A percentile compares a stretch with the other conserved stretches of the same genome.
Conservation (phyloP, 2,113 vertebrate genomes). For the Lepisosteus osseus region DNA sequence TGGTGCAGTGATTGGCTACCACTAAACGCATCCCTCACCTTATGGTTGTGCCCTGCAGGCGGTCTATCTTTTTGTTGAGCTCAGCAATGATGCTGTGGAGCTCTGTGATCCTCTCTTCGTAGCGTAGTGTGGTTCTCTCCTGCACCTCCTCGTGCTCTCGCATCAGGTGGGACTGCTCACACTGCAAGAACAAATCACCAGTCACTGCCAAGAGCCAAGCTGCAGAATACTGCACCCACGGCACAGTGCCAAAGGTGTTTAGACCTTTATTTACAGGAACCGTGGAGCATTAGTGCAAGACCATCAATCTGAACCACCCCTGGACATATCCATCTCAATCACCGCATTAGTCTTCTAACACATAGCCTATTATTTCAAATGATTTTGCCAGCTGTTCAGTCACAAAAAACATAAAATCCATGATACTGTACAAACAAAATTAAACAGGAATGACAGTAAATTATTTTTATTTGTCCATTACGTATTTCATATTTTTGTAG, state of each 20-base stretch:
- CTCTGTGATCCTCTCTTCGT: constrained; percentile 81
- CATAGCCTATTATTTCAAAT: background rate
- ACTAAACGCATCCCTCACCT: constrained; percentile 45
- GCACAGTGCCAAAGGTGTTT: too few species aligned
- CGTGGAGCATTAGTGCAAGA: background rate
- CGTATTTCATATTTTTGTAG: too few species aligned
- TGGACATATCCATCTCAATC: background rate
- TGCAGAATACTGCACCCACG: background rate
- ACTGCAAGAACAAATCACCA: constrained; percentile 48
- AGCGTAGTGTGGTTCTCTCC: constrained; percentile 73
- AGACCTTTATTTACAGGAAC: background rate
- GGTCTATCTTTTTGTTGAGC: constrained; percentile 82
- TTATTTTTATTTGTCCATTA: too few species aligned
- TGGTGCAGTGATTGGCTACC: too few species aligned
- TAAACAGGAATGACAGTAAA: too few species aligned
- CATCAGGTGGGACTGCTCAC: constrained; percentile 80
- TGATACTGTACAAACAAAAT: too few species aligned
- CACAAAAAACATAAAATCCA: background rate
- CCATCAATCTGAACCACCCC: background rate
- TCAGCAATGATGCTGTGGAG: constrained; percentile 83
- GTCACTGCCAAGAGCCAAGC: background rate
- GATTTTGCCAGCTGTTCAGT: constrained; percentile 5
- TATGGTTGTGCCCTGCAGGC: constrained; percentile 75
- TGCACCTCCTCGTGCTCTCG: constrained; percentile 80
- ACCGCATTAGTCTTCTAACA: constrained; percentile 17